Evolutionary conservation across 2,797 vertebrate species (phyloP), one percentile per base, ranked within the genome.

Genomic region (Vultur gryphus): DNA sequence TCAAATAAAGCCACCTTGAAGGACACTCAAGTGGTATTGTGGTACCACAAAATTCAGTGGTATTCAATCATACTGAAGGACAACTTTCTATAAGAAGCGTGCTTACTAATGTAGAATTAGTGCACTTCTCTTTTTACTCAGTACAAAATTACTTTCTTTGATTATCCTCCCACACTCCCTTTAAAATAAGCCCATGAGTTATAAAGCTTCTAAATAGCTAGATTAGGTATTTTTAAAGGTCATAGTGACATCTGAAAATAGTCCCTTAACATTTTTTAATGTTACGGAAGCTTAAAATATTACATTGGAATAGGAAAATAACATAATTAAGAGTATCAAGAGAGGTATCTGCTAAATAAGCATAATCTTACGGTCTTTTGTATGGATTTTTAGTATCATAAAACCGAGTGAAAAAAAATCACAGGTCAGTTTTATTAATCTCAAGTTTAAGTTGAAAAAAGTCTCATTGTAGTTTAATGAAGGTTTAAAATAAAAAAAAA

Each of bases 181-280:
- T 97, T 96, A 96, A 98, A 97, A 96, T 95, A 98, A 89, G 62
- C 10, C 64, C 39, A 90, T 93, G 96, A 96, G 77, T 84, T 95
- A 66, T 71, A 88, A 96, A 92, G 92, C 90, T 97, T 96, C 96
- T 91, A 95, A 94, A 95, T 96, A 94, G 88, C 66, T 61, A 71
- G 93, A 81, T 93, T 94, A 95, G 93, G 54, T 95, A 92, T 86
- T 97, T 97, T 94, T 71, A 97, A 97, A 98, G 96, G 94, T 97
- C 96, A 95, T 91, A 96, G 69, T 89, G 88, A 87, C 70, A 94
- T 95, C 90, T 84, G 89, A 97, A 97, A 97, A 93, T 69, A 80
- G 77, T 52, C 44, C 21, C 31, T 96, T 92, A 91, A 64, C 70
- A 94, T 95, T 94, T 94, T 95, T 95, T 52, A 96, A 83, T 84